Base-by-base conservation (phyloP, 2,113 vertebrate species). In the Tyrannus savana region DNA sequence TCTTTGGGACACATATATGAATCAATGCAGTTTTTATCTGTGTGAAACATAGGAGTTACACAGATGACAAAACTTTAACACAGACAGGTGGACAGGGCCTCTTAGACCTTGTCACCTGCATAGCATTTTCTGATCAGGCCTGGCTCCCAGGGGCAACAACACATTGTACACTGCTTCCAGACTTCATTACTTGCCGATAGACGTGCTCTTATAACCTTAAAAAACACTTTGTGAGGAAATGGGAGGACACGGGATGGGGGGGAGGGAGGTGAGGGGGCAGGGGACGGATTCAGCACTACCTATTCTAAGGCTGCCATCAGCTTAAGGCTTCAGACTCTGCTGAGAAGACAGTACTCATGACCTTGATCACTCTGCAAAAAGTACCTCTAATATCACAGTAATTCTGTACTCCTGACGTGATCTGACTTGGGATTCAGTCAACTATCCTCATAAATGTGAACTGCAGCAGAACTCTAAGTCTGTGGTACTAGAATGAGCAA, bases 121-220 rank as follows among this genome's bases (percentile, higher is more conserved):
- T 13, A 37, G 7, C 21, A 23, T 74, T 76, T 87, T 74, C 59
- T 84, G 46, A 66, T 44, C 55, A 50, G n/a, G n/a, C 17, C 52
- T 42, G 25, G 1, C 18, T 89, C 35, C 27, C 35, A 35, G 35
- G 35, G 19, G 35, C 1, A 2, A 15, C 21, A 71, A 3, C 13
- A 9, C 18, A n/a, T 25, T 1, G 2, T 14, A 19, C 1, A 0
- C 23, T 64, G 23, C 33, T 76, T 58, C 53, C 31, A 69, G 76
- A 24, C 14, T 30, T 64, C 19, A 39, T 4, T 83, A 59, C 37
- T 13, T 62, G 27, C 24, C n/a, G 13, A 22, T 46, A 31, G 19
- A 33, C 4, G 28, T 56, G 42, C 12, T 27, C 19, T 80, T 73
- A 46, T 31, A 73, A 76, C 10, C 8, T 52, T 25, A 18, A 50